Conservation (phyloP, 2,113 vertebrate species). For the Heterotis niloticus region DNA sequence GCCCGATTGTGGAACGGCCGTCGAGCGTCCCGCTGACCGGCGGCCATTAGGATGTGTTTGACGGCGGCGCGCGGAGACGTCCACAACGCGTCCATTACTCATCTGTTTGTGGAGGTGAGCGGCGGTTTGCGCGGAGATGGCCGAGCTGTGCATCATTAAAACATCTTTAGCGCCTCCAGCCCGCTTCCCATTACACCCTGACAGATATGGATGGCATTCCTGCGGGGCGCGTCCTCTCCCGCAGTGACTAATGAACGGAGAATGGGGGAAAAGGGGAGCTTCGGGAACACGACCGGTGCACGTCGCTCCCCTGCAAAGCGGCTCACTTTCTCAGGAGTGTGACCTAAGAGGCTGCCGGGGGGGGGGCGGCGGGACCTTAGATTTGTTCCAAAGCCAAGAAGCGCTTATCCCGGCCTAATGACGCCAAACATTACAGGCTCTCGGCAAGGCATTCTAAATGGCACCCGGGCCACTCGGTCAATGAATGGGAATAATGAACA, state of each 20-base stretch:
- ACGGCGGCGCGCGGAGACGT: not conserved
- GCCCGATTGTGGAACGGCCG: too few relatives aligned
- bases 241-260: constrained; percentile 31
- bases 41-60: not conserved
- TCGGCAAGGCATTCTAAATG: not conserved
- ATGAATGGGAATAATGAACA: not conserved
- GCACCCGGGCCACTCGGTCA: constrained; percentile 7
- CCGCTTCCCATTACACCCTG: constrained; percentile 40
- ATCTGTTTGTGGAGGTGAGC: constrained; percentile 8
- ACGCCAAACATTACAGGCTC: not conserved
- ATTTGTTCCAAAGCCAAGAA: constrained; percentile 11
- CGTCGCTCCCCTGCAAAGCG: not conserved
- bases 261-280: constrained; percentile 11
- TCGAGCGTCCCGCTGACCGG: not conserved
- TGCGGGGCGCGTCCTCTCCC: constrained; percentile 43
- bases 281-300: not conserved
- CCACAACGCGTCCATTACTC: constrained; percentile 3
- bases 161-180: constrained; percentile 50
- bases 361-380: not conserved
- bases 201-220: constrained; percentile 52
- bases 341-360: not conserved
- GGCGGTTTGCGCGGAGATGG: not conserved
- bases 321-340: not conserved
- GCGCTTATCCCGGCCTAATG: constrained; percentile 14
- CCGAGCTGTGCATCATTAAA: constrained; percentile 57